phyloP scores from a whole-genome alignment of 2,797 vertebrate species.

The Scolopax rusticola region DNA sequence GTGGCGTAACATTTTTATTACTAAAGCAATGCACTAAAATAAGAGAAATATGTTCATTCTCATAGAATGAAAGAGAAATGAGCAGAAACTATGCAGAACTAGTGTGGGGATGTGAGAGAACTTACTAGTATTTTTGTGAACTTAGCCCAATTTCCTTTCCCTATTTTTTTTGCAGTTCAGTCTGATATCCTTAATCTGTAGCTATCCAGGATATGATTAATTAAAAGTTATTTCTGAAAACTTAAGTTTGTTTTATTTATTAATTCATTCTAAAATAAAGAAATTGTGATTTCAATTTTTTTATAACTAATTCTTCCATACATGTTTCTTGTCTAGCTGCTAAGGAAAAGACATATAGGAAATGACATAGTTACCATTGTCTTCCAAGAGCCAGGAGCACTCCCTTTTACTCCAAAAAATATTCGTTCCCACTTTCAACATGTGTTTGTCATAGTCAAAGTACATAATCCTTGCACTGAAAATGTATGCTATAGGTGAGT shows the following conservation, averaged over 20 bases:
- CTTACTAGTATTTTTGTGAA: background rate
- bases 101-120: background rate
- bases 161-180: background rate
- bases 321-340: conserved; percentile 82
- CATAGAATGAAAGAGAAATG: background rate
- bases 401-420: conserved; percentile 96
- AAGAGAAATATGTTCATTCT: background rate
- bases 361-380: conserved; percentile 99
- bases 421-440: conserved; percentile 99
- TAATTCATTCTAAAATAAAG: background rate
- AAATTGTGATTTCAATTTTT: background rate
- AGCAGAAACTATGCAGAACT: background rate
- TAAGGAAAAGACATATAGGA: conserved; percentile 98
- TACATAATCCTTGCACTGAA: conserved; percentile 95
- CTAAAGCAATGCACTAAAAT: background rate
- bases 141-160: background rate
- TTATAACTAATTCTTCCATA: conserved; percentile 52
- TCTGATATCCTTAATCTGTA: background rate
- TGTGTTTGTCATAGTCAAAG: conserved; percentile 97
- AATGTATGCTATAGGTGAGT: conserved; percentile 97
- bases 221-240: background rate
- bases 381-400: conserved; percentile 97
- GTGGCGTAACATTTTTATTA: background rate
- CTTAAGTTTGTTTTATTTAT: background rate
- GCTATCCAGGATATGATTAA: background rate